Base-by-base conservation (phyloP, 1,140 invertebrate genomes). In the Aradophagus sp. region DNA sequence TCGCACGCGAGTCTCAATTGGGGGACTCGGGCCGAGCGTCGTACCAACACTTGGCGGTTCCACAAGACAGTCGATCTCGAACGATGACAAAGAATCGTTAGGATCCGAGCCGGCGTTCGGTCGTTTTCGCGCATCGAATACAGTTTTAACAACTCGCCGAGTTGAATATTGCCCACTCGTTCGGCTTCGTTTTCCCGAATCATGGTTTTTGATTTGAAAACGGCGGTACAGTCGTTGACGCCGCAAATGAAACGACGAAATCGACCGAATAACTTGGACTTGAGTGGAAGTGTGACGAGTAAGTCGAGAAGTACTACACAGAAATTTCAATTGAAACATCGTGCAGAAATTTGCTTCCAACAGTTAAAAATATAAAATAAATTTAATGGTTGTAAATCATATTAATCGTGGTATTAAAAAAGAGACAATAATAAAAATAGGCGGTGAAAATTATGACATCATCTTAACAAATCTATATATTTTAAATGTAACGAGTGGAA, bases 261-360 rank as follows among this genome's bases (percentile, higher is more conserved):
- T 12, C 73, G 81, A 38, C 81, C 83, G 10, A 75, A 61, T 20
- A 81, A 82, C 74, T 71, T 85, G 50, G 79, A 85, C 73, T 74
- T 84, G 34, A 81, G 76, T 44, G 77, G 75, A 38, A 61, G 48
- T 15, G 27, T 55, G 45, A 42, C 16, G 47, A 70, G 77, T 78
- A 72, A 78, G 77, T 78, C 10, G n/a, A n/a, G 75, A 38, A 61
- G 48, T 15, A 27, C 59, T 44, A 42, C 16, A 42, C 67, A 75
- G 77, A 72, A 78, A 75, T 78, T 10, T 29, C 5, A 29, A 10
- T 29, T 23, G 20, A 23, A 23, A 23, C 4, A 23, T 23, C n/a
- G 20, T 23, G 4, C 20, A 23, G 8, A 23, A 8, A 23, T 23
- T 23, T 5, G 8, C 4, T 23, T 23, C 8, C 20, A 23, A 23